phyloP scores from a whole-genome alignment of 2,113 vertebrate genomes.

The Strix uralensis region DNA sequence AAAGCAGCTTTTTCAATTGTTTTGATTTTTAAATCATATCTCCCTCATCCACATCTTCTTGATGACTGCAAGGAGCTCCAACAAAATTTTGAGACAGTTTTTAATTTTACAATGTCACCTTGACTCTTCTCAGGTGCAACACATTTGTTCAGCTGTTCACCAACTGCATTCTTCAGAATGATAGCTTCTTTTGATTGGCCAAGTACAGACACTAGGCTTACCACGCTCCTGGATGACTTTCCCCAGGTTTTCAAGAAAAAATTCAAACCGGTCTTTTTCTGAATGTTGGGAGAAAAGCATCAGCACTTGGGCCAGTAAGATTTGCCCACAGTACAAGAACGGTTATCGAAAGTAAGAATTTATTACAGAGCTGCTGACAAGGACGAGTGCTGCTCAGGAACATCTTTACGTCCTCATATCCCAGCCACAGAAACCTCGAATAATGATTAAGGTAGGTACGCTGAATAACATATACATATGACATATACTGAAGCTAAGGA shows the following conservation, averaged over 20 bases:
- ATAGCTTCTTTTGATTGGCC: background rate
- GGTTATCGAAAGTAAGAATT: background rate
- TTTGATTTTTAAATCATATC: background rate
- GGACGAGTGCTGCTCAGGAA: background rate
- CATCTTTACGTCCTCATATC: background rate
- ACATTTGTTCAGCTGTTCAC: background rate
- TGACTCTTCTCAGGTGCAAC: background rate
- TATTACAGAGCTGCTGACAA: background rate
- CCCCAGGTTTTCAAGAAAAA: background rate
- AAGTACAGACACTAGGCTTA: background rate
- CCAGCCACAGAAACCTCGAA: background rate
- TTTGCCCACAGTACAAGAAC: background rate
- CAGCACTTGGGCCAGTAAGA: background rate
- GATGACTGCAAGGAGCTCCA: background rate
- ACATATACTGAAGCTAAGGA: background rate
- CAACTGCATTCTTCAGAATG: background rate
- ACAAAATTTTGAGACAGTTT: background rate
- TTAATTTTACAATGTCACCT: background rate
- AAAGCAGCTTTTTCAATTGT: background rate
- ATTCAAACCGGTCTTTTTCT: background rate
- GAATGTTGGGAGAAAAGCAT: background rate
- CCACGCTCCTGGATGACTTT: background rate
- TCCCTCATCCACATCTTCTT: background rate
- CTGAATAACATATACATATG: background rate
- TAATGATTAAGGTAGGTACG: background rate